A percentile compares a stretch with the other conserved stretches of the same genome.
These are phyloP conservation scores for Meandrina meandrites DNA, from an alignment of 92 coral and sea anemone species.

Conservation along the genomic window DNA sequence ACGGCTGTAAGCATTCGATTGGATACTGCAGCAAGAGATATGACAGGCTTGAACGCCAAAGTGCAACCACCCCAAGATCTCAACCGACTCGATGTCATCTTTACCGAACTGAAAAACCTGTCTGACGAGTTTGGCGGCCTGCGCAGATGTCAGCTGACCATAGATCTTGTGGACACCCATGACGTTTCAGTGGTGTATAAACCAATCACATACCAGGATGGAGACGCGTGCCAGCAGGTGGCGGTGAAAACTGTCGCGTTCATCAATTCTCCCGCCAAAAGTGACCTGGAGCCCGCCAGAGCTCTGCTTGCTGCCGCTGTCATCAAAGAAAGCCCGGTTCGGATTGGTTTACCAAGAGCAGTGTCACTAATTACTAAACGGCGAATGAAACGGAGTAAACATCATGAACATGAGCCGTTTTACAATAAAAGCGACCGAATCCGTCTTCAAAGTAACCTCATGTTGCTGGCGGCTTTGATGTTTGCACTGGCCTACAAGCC, in stretches of 20 bases:
- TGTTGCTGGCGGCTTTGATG: not conserved
- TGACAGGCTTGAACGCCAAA: slow-evolving; percentile 35
- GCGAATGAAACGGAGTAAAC: slow-evolving; percentile 31
- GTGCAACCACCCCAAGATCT: slow-evolving; percentile 50
- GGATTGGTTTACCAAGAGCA: slow-evolving; percentile 8
- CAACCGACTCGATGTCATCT: slow-evolving; percentile 56
- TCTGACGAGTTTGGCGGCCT: slow-evolving; percentile 39
- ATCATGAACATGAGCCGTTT: slow-evolving; percentile 54
- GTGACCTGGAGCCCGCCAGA: slow-evolving; percentile 51
- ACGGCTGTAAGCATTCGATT: slow-evolving; percentile 77
- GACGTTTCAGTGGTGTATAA: slow-evolving; percentile 69
- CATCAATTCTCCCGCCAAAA: slow-evolving; percentile 62
- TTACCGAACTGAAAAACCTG: slow-evolving; percentile 45
- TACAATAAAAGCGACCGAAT: not conserved
- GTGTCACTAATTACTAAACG: slow-evolving; percentile 12
- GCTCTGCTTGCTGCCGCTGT: slow-evolving; percentile 76
- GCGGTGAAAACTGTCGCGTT: slow-evolving; percentile 52
- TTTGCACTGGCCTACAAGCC: slow-evolving; percentile 22
- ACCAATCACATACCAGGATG: slow-evolving; percentile 54
- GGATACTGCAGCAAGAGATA: slow-evolving; percentile 70
- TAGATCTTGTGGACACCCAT: slow-evolving; percentile 77
- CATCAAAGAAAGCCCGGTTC: slow-evolving; percentile 31
- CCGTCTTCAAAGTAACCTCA: not conserved
- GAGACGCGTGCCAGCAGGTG: slow-evolving; percentile 59
- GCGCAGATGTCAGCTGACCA: slow-evolving; percentile 67